Conservation (phyloP, 2,797 vertebrate genomes). For the Sebastes diaconus region DNA sequence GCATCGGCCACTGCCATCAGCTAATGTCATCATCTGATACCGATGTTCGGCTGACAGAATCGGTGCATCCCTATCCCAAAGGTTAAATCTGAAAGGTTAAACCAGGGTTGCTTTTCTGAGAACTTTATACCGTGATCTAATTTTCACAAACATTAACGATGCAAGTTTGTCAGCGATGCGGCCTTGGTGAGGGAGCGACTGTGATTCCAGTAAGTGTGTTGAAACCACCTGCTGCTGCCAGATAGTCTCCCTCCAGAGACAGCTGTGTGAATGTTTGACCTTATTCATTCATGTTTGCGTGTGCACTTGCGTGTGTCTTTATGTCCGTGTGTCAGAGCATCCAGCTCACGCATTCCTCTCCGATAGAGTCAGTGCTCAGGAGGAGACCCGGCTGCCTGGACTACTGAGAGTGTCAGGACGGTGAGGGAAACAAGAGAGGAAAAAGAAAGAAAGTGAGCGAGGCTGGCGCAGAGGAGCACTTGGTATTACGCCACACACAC, state of each 20-base stretch:
- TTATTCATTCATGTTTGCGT: constrained; percentile 10
- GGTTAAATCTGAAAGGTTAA: constrained; percentile 24
- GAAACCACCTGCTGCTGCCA: constrained; percentile 72
- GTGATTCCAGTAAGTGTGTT: constrained; percentile 61
- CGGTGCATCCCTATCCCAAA: neutral
- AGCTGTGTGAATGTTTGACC: constrained; percentile 30
- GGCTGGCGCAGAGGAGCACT: constrained; percentile 8
- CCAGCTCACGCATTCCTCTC: constrained; percentile 68
- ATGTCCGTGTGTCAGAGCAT: constrained; percentile 39
- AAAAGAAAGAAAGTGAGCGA: constrained; percentile 33
- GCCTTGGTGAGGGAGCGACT: constrained; percentile 25
- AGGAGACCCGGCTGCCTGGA: constrained; percentile 53
- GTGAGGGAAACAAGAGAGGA: constrained; percentile 48
- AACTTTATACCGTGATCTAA: constrained; percentile 11
- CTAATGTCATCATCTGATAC: too few relatives aligned
- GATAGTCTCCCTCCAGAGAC: constrained; percentile 48
- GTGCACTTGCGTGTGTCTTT: neutral
- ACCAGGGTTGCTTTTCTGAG: constrained; percentile 27
- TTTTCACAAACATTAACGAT: constrained; percentile 27
- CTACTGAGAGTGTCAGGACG: constrained; percentile 42
- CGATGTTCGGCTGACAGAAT: too few relatives aligned
- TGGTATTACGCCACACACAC: constrained; percentile 37
- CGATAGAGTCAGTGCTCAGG: constrained; percentile 61
- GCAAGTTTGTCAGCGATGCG: constrained; percentile 1
- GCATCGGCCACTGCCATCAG: too few relatives aligned